A percentile compares a stretch with the other conserved stretches of the same genome.
These are phyloP conservation scores for Aphelinus atriplicis DNA, from an alignment of 1,140 invertebrate species.

Conservation along the genomic window DNA sequence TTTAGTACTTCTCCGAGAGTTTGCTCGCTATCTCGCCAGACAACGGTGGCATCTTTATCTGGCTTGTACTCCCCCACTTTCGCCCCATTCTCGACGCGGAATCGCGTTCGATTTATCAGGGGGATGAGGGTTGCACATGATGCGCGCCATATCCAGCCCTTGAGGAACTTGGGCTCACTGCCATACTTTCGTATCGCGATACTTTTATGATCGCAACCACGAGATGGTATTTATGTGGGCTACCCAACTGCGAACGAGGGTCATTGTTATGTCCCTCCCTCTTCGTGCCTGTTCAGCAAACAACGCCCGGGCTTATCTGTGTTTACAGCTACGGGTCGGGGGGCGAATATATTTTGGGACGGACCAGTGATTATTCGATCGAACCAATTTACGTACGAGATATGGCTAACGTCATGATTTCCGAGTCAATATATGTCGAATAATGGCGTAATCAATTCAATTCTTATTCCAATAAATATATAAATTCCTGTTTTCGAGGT, in stretches of 20 bases:
- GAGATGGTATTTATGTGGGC: conserved; percentile 17
- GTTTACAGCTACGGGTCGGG: neutral
- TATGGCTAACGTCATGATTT: too few relatives aligned
- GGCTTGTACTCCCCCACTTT: neutral
- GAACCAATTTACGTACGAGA: too few relatives aligned
- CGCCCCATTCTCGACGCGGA: too few relatives aligned
- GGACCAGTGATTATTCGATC: too few relatives aligned
- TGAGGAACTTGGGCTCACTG: neutral
- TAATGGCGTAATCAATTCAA: too few relatives aligned
- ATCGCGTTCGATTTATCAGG: conserved; percentile 23
- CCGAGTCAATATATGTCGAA: too few relatives aligned
- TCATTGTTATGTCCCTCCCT: neutral
- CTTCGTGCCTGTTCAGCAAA: neutral
- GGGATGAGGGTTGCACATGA: conserved; percentile 10
- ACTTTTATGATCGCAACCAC: conserved; percentile 12
- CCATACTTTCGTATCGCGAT: conserved; percentile 20
- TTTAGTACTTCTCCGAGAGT: too few relatives aligned
- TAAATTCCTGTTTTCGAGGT: too few relatives aligned
- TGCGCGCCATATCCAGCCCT: neutral
- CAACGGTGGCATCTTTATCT: neutral
- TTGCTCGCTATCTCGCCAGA: conserved; percentile 2
- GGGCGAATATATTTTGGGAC: too few relatives aligned
- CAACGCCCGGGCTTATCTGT: neutral
- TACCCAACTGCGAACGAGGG: neutral
- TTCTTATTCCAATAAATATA: too few relatives aligned